These are phyloP conservation scores for Hucho hucho DNA, from an alignment of 2,113 vertebrate genomes.

Conservation along the genomic window DNA sequence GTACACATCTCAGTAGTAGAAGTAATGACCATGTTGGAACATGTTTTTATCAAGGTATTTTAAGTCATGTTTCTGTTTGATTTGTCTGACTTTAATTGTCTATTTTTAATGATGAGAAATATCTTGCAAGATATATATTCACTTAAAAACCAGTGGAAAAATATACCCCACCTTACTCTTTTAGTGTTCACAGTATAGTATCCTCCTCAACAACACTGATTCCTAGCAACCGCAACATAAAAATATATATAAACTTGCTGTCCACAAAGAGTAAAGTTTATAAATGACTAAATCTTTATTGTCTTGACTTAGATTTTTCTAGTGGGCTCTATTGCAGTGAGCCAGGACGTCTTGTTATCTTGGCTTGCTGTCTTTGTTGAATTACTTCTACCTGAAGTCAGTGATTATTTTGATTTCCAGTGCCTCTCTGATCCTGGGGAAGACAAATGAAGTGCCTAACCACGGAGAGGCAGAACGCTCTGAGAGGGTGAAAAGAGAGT, in stretches of 20 bases:
- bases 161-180: neutral
- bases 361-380: constrained; percentile 37
- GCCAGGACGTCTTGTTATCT: constrained; percentile 63
- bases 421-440: constrained; percentile 66
- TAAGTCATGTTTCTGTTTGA: neutral
- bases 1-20: neutral
- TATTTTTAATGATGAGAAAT: neutral
- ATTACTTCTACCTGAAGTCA: constrained; percentile 31
- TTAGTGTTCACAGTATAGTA: neutral
- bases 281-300: neutral
- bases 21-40: neutral
- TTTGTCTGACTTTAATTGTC: neutral
- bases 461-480: constrained; percentile 67
- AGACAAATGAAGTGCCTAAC: constrained; percentile 73
- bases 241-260: neutral
- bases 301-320: constrained; percentile 8
- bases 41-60: too few relatives aligned
- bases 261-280: neutral
- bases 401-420: constrained; percentile 71
- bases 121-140: neutral
- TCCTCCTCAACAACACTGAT: too few relatives aligned
- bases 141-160: neutral
- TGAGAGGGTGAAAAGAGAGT: constrained; percentile 64
- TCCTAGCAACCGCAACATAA: neutral
- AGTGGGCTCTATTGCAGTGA: constrained; percentile 13